phyloP scores from a whole-genome alignment of 2,113 vertebrate genomes.

The Dicaeum eximium region DNA sequence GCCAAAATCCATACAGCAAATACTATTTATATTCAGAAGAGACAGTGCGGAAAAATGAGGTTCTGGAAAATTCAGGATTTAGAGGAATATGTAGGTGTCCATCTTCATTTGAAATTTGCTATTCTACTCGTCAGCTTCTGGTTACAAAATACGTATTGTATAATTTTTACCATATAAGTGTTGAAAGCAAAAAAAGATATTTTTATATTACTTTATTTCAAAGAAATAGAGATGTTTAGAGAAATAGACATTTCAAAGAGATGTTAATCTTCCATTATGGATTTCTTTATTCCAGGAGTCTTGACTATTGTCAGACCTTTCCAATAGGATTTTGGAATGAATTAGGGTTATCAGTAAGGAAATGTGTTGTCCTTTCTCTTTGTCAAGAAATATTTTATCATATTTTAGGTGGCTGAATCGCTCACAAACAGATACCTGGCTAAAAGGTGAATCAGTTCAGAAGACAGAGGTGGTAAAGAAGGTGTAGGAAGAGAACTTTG shows the following conservation, averaged over 20 bases:
- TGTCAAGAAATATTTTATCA: not conserved
- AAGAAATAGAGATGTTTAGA: not conserved
- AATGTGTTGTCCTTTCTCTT: not conserved
- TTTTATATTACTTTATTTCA: not conserved
- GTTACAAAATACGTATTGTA: not conserved
- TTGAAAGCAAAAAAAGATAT: not conserved
- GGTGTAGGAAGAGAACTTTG: not conserved
- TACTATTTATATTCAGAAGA: not conserved
- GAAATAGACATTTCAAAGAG: too few species aligned
- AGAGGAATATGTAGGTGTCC: not conserved
- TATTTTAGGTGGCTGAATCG: not conserved
- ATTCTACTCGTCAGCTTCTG: not conserved
- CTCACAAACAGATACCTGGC: not conserved
- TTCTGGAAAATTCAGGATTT: not conserved
- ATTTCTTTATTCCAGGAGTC: not conserved
- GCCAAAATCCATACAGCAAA: not conserved
- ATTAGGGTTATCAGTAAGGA: not conserved
- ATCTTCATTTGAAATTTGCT: not conserved
- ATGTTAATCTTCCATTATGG: not conserved
- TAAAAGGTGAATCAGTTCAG: not conserved
- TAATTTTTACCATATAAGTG: not conserved
- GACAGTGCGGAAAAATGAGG: not conserved
- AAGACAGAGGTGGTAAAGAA: not conserved
- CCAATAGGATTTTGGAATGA: not conserved
- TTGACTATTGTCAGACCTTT: not conserved